These are phyloP conservation scores for Sitta europaea DNA, from an alignment of 2,113 vertebrate genomes.

Conservation along the genomic window DNA sequence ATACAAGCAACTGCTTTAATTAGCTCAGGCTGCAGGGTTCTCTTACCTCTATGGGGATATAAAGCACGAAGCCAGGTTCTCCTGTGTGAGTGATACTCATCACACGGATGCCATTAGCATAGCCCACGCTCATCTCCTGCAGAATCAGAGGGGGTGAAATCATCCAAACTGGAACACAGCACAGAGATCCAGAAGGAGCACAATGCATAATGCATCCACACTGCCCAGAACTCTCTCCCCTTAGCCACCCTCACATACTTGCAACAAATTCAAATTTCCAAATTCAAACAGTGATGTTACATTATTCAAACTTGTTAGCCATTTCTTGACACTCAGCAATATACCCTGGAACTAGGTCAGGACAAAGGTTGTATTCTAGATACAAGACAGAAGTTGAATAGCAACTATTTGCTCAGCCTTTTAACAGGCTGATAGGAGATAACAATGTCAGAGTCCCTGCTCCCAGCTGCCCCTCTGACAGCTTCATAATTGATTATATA, in stretches of 20 bases:
- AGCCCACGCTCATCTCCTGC: conserved; percentile 99
- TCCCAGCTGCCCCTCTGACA: not conserved
- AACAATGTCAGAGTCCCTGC: rapidly evolving
- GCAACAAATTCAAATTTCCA: not conserved
- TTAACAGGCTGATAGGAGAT: not conserved
- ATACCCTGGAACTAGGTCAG: not conserved
- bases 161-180: not conserved
- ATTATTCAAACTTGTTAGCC: not conserved
- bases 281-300: not conserved
- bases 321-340: not conserved
- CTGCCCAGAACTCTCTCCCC: not conserved
- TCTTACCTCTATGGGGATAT: conserved; percentile 95
- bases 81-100: conserved; percentile 99
- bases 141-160: conserved; percentile 11
- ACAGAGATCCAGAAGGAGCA: not conserved
- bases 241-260: rapidly evolving
- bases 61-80: conserved; percentile 97
- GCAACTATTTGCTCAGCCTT: not conserved
- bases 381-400: not conserved
- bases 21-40: not conserved
- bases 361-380: not conserved
- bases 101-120: conserved; percentile 95
- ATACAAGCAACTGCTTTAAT: not conserved
- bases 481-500: not conserved
- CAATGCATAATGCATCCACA: rapidly evolving